These are phyloP conservation scores for Stratiolaelaps scimitus DNA, from an alignment of 1,140 invertebrate genomes.

Conservation along the genomic window DNA sequence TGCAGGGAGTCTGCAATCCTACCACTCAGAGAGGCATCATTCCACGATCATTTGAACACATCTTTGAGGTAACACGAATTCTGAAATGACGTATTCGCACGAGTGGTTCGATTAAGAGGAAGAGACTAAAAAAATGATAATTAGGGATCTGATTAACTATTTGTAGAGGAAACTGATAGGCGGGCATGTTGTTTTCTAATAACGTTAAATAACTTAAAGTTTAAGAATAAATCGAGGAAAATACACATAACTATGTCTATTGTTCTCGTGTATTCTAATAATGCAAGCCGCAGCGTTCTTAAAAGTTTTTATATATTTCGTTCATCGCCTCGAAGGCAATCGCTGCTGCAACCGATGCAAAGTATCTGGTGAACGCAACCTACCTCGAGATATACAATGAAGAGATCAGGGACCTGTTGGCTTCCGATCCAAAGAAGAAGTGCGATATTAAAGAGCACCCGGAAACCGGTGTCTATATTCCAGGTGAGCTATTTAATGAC, in stretches of 20 bases:
- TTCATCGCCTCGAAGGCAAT: constrained; percentile 78
- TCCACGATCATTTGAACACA: constrained; percentile 61
- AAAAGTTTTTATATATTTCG: too few species aligned
- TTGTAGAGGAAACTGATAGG: too few species aligned
- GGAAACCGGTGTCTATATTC: constrained; percentile 66
- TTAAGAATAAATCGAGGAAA: too few species aligned
- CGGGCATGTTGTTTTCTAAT: too few species aligned
- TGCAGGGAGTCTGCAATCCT: constrained; percentile 55
- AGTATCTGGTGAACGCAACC: constrained; percentile 75
- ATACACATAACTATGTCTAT: too few species aligned
- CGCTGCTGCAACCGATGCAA: constrained; percentile 59
- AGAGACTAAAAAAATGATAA: too few species aligned
- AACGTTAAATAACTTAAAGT: too few species aligned
- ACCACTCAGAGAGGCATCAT: constrained; percentile 58
- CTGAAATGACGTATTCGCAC: too few species aligned
- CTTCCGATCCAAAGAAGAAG: constrained; percentile 52
- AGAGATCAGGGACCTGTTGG: constrained; percentile 62
- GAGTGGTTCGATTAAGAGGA: too few species aligned
- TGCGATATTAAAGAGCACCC: constrained; percentile 66
- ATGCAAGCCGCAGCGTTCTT: too few species aligned
- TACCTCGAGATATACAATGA: constrained; percentile 91
- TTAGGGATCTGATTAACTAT: too few species aligned
- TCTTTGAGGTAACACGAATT: constrained; percentile 11
- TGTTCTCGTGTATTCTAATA: too few species aligned
- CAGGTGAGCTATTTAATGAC: constrained; percentile 43